Evolutionary conservation across 1,140 invertebrate genomes (phyloP), one percentile per base, ranked within the genome.

Genomic region (Meloidogyne exigua): DNA sequence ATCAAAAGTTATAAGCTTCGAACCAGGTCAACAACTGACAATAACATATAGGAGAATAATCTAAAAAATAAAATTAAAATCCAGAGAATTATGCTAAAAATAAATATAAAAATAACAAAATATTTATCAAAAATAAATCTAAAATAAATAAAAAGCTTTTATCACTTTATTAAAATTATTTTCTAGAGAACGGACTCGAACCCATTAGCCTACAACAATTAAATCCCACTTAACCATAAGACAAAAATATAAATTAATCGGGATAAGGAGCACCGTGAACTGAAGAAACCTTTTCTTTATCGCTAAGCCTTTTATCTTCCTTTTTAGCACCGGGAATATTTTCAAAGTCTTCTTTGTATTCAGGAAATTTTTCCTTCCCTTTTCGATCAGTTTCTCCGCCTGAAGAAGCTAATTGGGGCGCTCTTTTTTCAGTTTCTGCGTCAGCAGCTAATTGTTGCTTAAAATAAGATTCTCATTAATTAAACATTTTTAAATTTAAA

Each of bases 371-470:
- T 23, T 21, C 39, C 21, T 68, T 32, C 1, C 7, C 21, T 42
- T 18, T 68, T 18, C 10, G 3, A 9, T 7, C 21, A 18, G 21
- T 32, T 25, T 11, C 66, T 18, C 28, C 39, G 4, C 66, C 66
- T 9, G n/a, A n/a, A n/a, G 66, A n/a, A 32, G 28, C 66, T 5
- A 68, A 2, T 21, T 23, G 15, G 5, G 66, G 66, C 7, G 69
- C 69, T 28, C 39, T 39, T 32, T 71, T 71, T n/a, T 71, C 69
- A 15, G 69, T 71, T 28, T 71, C 69, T n/a, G 13, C 39, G 21
- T 71, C 62, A 9, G 44, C 13, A 2, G 18, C 39, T 62, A 71
- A 44, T 71, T 71, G 69, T 18, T 44, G 44, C 69, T 71, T n/a
- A 71, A 71, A 70, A 70, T 4, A 18, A 70, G n/a, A n/a, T n/a